Base-by-base conservation (phyloP, 2,888 invertebrate species). In the Heteromurus nitidus region DNA sequence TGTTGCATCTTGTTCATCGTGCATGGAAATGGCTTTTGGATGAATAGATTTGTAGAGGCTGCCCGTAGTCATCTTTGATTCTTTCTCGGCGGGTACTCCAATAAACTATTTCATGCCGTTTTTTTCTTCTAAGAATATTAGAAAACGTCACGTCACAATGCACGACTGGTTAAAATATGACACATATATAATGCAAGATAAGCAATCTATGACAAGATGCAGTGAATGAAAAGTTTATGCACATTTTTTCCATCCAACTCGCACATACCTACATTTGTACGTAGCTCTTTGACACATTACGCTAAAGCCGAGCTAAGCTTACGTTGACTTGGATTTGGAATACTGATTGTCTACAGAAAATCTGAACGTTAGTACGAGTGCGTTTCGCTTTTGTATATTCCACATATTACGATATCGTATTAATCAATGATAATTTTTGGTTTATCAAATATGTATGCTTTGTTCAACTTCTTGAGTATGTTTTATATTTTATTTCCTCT, bases 11-110 rank as follows among this genome's bases (percentile, higher is more conserved):
- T 75, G 75, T 75, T 75, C 28, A 67, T 75, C 75, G n/a, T 22
- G 67, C 58, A 58, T 75, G 75, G 62, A 69, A 68, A 76, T 76
- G 76, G 76, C 62, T 76, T 76, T 76, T 76, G 76, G 76, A 76
- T 62, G 69, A 77, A 77, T 69, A 77, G 69, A 77, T 77, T 68
- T 76, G 68, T 77, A 69, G 77, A 77, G 79, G 79, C 79, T 79
- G 79, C 79, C 79, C 70, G 79, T 79, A 79, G 79, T 79, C 72
- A 69, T 79, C 70, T 72, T 70, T 79, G 79, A 79, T 79, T 79
- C 42, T 28, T 30, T 70, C 79, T 28, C 79, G 64, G 65, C 72
- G 70, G 79, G 79, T 79, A 70, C 79, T 79, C 79, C 79, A 79
- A 79, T 79, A 79, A 79, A 79, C 79, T 79, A 79, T 79, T 79